A percentile compares a stretch with the other conserved stretches of the same genome.
phyloP scores from a whole-genome alignment of 2,797 vertebrate species.

The Melanotaenia pygmaea region DNA sequence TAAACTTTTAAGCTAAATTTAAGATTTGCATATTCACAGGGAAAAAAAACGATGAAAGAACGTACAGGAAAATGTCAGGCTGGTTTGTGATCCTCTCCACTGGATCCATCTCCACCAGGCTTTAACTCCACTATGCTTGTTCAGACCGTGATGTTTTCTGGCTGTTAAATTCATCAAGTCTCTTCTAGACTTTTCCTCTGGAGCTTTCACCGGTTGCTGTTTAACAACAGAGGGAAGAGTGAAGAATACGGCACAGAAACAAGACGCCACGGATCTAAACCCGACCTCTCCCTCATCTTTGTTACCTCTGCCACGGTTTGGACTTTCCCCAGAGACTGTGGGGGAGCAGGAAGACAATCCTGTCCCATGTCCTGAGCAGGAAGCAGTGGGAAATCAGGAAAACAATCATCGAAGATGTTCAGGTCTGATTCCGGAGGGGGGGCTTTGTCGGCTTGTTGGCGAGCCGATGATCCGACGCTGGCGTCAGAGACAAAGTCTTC shows the following conservation, averaged over 20 bases:
- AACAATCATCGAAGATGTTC: rapidly evolving
- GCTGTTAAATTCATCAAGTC: neutral
- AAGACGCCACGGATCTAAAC: neutral
- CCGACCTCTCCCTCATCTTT: neutral
- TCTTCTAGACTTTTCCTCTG: constrained; percentile 56
- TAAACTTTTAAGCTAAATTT: too few relatives aligned
- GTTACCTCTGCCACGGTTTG: constrained; percentile 88
- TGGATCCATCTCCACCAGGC: constrained; percentile 93
- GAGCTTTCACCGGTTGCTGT: neutral
- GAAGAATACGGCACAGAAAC: neutral
- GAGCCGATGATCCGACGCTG: neutral
- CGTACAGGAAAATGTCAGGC: constrained; percentile 70
- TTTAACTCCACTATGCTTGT: constrained; percentile 87
- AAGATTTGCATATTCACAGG: too few relatives aligned
- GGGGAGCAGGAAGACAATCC: neutral
- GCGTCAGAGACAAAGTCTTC: constrained; percentile 1
- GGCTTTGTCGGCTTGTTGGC: rapidly evolving
- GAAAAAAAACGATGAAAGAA: neutral
- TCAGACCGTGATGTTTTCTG: constrained; percentile 71
- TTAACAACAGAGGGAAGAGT: neutral
- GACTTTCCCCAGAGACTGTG: constrained; percentile 72
- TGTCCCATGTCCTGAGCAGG: neutral
- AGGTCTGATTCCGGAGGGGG: neutral
- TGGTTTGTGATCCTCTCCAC: constrained; percentile 87
- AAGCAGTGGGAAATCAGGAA: neutral